A percentile compares a stretch with the other conserved stretches of the same genome.
Conservation (phyloP, 2,797 vertebrate species). For the Amblyopsis hoosieri region DNA sequence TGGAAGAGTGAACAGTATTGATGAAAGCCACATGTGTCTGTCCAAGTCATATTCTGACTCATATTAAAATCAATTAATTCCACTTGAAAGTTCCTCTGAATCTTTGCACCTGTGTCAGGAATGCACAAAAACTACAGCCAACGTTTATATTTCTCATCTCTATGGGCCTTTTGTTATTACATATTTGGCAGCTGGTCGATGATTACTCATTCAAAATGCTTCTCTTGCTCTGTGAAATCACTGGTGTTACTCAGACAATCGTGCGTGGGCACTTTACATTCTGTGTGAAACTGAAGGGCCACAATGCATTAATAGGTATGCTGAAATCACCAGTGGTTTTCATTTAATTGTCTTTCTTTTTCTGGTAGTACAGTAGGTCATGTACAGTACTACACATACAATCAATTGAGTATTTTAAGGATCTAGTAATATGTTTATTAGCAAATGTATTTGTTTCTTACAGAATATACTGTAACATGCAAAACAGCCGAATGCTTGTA, state of each 20-base stretch:
- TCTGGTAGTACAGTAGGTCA: too few species aligned
- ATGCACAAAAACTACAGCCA: slow-evolving; percentile 18
- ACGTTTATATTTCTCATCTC: slow-evolving; percentile 32
- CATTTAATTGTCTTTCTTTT: too few species aligned
- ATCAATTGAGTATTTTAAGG: too few species aligned
- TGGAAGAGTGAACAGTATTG: slow-evolving; percentile 5
- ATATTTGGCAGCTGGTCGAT: slow-evolving; percentile 22
- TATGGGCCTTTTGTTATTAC: slow-evolving; percentile 16
- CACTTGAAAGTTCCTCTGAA: slow-evolving; percentile 40
- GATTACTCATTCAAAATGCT: slow-evolving; percentile 25
- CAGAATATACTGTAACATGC: too few species aligned
- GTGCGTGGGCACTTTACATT: slow-evolving; percentile 2
- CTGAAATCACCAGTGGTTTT: too few species aligned
- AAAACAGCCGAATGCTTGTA: too few species aligned
- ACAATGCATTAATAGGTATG: slow-evolving; percentile 1
- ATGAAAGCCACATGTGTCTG: slow-evolving; percentile 22
- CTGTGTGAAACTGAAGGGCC: slow-evolving; percentile 9
- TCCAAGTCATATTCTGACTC: slow-evolving; percentile 29
- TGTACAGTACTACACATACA: too few species aligned
- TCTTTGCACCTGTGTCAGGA: slow-evolving; percentile 56
- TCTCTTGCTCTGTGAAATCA: slow-evolving; percentile 15
- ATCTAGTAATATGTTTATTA: too few species aligned
- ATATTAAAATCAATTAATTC: slow-evolving; percentile 28
- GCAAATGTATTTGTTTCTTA: too few species aligned
- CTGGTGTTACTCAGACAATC: background rate